These are phyloP conservation scores for Sandelia bainsii DNA, from an alignment of 2,797 vertebrate genomes.

Conservation along the genomic window DNA sequence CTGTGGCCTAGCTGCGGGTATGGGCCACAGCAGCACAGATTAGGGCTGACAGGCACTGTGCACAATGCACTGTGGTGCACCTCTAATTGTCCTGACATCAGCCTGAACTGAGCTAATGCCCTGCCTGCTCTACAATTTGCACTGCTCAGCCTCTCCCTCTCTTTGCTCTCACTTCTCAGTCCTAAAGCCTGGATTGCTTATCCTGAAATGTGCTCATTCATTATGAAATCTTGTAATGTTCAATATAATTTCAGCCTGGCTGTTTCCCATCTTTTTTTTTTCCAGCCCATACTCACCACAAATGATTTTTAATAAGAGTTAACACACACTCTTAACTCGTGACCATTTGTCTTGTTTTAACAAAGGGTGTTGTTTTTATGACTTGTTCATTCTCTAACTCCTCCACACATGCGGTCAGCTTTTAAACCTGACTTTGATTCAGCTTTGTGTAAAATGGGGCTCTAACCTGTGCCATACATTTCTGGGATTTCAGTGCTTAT, in stretches of 20 bases:
- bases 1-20: conserved; percentile 83
- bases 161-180: conserved; percentile 27
- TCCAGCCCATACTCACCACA: background rate
- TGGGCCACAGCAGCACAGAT: conserved; percentile 88
- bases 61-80: conserved; percentile 84
- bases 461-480: conserved; percentile 20
- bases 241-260: conserved; percentile 37
- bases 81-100: conserved; percentile 91
- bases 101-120: conserved; percentile 88
- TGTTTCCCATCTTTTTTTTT: conserved; percentile 8
- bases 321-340: conserved; percentile 20
- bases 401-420: conserved; percentile 23
- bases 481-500: conserved; percentile 34
- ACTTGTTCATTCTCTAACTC: conserved; percentile 21
- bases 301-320: conserved; percentile 28
- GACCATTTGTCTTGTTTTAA: conserved; percentile 40
- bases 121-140: conserved; percentile 73
- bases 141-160: conserved; percentile 51
- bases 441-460: conserved; percentile 35
- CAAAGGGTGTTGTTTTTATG: conserved; percentile 52
- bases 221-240: conserved; percentile 23
- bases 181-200: conserved; percentile 65
- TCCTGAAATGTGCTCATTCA: conserved; percentile 44
- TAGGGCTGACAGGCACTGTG: conserved; percentile 90
- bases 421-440: conserved; percentile 44